Evolutionary conservation across 2,113 vertebrate species (phyloP), one percentile per base, ranked within the genome.

Genomic region (Gavialis gangeticus): DNA sequence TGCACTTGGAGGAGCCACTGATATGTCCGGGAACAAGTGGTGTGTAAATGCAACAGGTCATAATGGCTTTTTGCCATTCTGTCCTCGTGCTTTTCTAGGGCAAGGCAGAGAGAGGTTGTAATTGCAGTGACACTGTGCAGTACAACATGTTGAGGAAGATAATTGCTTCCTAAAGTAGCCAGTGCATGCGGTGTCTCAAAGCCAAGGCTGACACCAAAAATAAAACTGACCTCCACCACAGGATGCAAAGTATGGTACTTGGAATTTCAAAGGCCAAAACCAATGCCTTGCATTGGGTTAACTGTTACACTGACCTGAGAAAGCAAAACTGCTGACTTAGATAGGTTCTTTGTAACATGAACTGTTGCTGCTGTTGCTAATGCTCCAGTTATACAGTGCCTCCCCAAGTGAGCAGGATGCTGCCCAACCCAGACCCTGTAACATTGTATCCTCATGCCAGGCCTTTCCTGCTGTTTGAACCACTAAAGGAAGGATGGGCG

Each of bases 91-190:
- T 93, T 95, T 96, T 58, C 64, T 60, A 75, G 57, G 82, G 85
- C 67, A 94, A 88, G 71, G 67, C 91, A 90, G 93, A 57, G 24
- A 89, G 22, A 87, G 24, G 18, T 56, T 91, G 88, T 92, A 77
- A 57, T 46, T 86, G 75, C 95, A 87, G 15, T 84, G 75, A 80
- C 81, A 77, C 59, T 75, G 12, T 25, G 56, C 83, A 57, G 62
- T 89, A 25, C 12, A 94, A 59, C 59, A 30, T 82, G 81, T 1
- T 80, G n/a, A 88, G 93, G 87, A 92, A 89, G 77, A 83, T 18
- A 83, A 79, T 79, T 87, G 95, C 92, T 85, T 87, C 37, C 91
- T 93, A 87, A 93, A 91, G 86, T 69, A 87, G 85, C 76, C 62
- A 27, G 84, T 34, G 27, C 34, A 62, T 3, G 1, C 79, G 63